These are phyloP conservation scores for Microtus agrestis DNA, from an alignment of 2,797 vertebrate species.

Conservation along the genomic window DNA sequence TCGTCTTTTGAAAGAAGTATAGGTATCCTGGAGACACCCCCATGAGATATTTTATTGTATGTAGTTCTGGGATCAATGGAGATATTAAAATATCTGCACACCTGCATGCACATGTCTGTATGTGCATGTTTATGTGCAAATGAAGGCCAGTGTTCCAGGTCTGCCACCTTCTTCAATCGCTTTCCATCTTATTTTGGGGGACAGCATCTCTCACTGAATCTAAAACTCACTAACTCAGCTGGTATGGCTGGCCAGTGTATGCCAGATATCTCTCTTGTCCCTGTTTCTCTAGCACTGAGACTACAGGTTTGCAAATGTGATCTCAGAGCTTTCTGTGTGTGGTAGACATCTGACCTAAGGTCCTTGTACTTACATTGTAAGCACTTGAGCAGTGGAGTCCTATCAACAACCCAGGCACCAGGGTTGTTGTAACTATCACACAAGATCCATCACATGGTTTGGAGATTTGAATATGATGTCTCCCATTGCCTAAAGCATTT, in stretches of 20 bases:
- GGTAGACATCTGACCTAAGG: not conserved
- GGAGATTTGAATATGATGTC: too few relatives aligned
- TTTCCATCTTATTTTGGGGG: not conserved
- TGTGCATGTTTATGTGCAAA: not conserved
- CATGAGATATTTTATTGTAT: conserved; percentile 74
- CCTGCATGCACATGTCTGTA: not conserved
- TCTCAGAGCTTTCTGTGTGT: not conserved
- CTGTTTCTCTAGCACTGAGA: not conserved
- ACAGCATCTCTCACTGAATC: not conserved
- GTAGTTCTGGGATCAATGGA: conserved; percentile 74
- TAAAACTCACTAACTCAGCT: not conserved
- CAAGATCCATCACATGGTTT: not conserved
- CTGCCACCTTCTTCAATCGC: not conserved
- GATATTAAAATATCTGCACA: not conserved
- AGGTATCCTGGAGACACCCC: conserved; percentile 61
- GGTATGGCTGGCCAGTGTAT: not conserved
- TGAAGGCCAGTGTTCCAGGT: not conserved
- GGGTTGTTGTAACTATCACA: conserved; percentile 62
- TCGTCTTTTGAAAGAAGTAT: conserved; percentile 65
- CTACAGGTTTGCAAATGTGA: not conserved
- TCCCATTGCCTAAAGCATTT: not conserved
- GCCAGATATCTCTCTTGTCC: not conserved
- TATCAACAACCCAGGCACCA: not conserved
- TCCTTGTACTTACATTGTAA: not conserved
- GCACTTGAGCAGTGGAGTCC: not conserved